Base-by-base conservation (phyloP, 2,113 vertebrate species). In the Cygnus atratus region DNA sequence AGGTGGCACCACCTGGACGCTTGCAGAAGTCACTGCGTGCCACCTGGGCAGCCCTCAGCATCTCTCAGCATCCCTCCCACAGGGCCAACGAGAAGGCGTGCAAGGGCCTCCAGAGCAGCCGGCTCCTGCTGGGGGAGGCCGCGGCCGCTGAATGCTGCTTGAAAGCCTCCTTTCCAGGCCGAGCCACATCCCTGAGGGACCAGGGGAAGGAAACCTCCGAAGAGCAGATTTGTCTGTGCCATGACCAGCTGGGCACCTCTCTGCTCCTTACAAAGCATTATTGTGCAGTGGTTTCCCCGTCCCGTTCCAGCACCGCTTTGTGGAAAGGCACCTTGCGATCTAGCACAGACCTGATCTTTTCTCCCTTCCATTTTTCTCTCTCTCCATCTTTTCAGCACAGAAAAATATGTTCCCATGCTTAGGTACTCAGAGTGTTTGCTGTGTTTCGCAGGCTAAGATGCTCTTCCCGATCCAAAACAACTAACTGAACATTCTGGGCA, bases 341-440 rank as follows among this genome's bases (percentile, higher is more conserved):
- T 61, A 11, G 3, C 77, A 68, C 72, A 70, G 71, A 59, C 72
- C 57, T 29, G 54, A 44, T 94, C 90, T 84, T 95, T 94, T 86
- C 43, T 94, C 20, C 37, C 63, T 87, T 77, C 72, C n/a, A n/a
- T 35, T 89, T 82, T 65, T 85, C 63, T 87, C 80, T 87, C 96
- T 83, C 74, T 11, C 81, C 55, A 39, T 74, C 76, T 88, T 96
- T 95, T 95, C 91, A 94, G 63, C 9, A 26, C 31, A 90, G 89
- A 85, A 84, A 91, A 96, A 94, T 14, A 89, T 21, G 88, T 97
- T 97, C 96, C 96, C 93, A 90, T 91, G 94, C 95, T 84, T 83
- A 93, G 88, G 89, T 96, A 91, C 91, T 92, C 77, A 24, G 7
- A 93, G 86, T 21, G 55, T 94, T 96, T 87, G 67, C 81, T 15